phyloP scores from a whole-genome alignment of 2,888 invertebrate species.

The Nemotelus nigrinus region DNA sequence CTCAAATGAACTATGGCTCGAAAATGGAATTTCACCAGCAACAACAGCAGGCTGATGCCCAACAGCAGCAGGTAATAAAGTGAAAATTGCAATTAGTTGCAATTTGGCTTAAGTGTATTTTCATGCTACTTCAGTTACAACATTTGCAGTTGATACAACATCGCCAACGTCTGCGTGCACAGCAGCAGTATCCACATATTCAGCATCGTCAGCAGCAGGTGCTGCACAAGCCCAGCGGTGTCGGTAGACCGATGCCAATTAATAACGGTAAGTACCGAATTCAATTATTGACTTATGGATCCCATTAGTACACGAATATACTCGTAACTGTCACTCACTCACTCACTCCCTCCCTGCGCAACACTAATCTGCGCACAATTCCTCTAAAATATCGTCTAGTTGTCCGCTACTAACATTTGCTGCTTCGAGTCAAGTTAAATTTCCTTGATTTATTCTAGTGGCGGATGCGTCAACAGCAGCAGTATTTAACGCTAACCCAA shows the following conservation, averaged over 20 bases:
- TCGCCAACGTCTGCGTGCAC: slow-evolving; percentile 46
- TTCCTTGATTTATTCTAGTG: slow-evolving; percentile 36
- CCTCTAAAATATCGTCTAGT: too few relatives aligned
- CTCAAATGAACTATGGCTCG: slow-evolving; percentile 55
- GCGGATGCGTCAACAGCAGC: slow-evolving; percentile 60
- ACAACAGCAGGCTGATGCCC: slow-evolving; percentile 59
- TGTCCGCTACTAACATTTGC: too few relatives aligned
- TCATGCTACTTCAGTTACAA: slow-evolving; percentile 57
- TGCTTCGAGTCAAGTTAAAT: too few relatives aligned
- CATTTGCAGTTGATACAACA: slow-evolving; percentile 58
- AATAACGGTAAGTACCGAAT: slow-evolving; percentile 29
- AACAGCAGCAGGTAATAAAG: slow-evolving; percentile 53
- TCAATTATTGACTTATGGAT: not conserved
- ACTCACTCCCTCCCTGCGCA: too few relatives aligned
- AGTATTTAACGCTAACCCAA: slow-evolving; percentile 54
- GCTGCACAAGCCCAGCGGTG: slow-evolving; percentile 32
- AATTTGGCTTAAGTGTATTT: not conserved
- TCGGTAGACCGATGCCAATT: not conserved
- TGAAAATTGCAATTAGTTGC: not conserved
- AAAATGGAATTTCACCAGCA: slow-evolving; percentile 60
- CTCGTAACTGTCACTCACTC: too few relatives aligned
- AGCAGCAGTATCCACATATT: slow-evolving; percentile 55
- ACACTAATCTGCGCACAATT: too few relatives aligned
- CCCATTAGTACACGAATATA: too few relatives aligned
- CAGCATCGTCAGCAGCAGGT: slow-evolving; percentile 60